Conservation (phyloP, 2,888 invertebrate genomes). For the Zeuzera pyrina region DNA sequence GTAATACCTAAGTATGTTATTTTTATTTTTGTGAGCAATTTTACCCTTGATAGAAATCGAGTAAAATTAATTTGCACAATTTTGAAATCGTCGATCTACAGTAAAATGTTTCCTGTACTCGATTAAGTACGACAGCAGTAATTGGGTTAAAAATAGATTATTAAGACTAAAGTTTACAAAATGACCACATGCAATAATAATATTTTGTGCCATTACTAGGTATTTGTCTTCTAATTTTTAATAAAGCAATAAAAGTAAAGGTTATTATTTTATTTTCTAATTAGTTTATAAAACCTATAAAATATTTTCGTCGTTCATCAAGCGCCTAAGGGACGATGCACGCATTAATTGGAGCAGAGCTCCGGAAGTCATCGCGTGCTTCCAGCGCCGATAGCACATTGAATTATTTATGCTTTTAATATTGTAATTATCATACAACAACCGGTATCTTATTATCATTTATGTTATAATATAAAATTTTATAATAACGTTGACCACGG, state of each 20-base stretch:
- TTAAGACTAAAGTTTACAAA: too few species aligned
- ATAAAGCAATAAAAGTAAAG: too few species aligned
- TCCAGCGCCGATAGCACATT: slow-evolving; percentile 59
- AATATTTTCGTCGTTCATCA: slow-evolving; percentile 49
- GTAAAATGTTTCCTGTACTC: not conserved
- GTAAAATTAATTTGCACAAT: not conserved
- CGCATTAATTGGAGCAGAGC: slow-evolving; percentile 51
- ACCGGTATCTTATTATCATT: slow-evolving; percentile 62
- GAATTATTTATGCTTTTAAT: slow-evolving; percentile 72
- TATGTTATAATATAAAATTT: slow-evolving; percentile 67
- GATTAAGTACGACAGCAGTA: too few species aligned
- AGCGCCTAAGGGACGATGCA: slow-evolving; percentile 39
- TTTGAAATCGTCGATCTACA: not conserved
- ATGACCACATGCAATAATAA: too few species aligned
- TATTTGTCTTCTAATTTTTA: too few species aligned
- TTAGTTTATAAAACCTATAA: slow-evolving; percentile 10
- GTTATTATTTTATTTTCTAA: too few species aligned
- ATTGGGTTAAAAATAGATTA: too few species aligned
- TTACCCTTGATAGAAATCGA: not conserved
- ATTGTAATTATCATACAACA: slow-evolving; percentile 67
- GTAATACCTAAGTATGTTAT: not conserved
- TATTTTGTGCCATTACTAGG: too few species aligned
- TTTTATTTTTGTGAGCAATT: not conserved
- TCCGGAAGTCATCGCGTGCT: slow-evolving; percentile 70
- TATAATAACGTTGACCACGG: slow-evolving; percentile 56